These are phyloP conservation scores for Antrozous pallidus DNA, from an alignment of 2,797 vertebrate species.

Conservation along the genomic window DNA sequence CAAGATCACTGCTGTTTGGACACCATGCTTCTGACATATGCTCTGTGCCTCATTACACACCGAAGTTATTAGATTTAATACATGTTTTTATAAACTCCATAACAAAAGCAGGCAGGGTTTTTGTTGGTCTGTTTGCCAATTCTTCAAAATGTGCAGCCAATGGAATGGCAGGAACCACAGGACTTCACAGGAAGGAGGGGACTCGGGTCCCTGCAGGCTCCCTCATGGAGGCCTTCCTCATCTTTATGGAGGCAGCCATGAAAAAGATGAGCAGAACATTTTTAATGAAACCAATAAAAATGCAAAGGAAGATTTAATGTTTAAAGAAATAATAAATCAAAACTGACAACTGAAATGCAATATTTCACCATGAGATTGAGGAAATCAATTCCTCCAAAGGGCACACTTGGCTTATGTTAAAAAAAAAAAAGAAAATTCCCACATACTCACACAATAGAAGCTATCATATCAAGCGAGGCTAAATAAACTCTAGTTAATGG, in stretches of 20 bases:
- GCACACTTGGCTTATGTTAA: slow-evolving; percentile 78
- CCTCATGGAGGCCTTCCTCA: slow-evolving; percentile 2
- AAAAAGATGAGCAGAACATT: slow-evolving; percentile 82
- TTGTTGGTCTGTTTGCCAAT: slow-evolving; percentile 57
- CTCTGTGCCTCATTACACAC: slow-evolving; percentile 80
- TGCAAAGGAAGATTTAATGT: slow-evolving; percentile 86
- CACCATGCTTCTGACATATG: slow-evolving; percentile 80
- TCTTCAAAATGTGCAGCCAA: background rate
- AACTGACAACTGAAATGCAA: slow-evolving; percentile 85
- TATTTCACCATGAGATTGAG: slow-evolving; percentile 85
- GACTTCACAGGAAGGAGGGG: slow-evolving; percentile 24
- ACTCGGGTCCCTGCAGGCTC: slow-evolving; percentile 35
- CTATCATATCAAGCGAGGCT: slow-evolving; percentile 56
- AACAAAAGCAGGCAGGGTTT: slow-evolving; percentile 67
- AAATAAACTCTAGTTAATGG: slow-evolving; percentile 59
- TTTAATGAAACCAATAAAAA: slow-evolving; percentile 88
- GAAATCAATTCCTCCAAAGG: slow-evolving; percentile 85
- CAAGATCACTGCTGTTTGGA: slow-evolving; percentile 75
- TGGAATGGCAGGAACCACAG: slow-evolving; percentile 46
- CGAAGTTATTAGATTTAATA: slow-evolving; percentile 80
- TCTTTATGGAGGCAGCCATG: slow-evolving; percentile 79
- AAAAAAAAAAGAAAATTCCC: slow-evolving; percentile 48
- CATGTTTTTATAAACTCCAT: slow-evolving; percentile 76
- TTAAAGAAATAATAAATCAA: slow-evolving; percentile 86
- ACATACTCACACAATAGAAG: slow-evolving; percentile 63